phyloP scores from a whole-genome alignment of 2,113 vertebrate species.

The Megaceryle maxima region DNA sequence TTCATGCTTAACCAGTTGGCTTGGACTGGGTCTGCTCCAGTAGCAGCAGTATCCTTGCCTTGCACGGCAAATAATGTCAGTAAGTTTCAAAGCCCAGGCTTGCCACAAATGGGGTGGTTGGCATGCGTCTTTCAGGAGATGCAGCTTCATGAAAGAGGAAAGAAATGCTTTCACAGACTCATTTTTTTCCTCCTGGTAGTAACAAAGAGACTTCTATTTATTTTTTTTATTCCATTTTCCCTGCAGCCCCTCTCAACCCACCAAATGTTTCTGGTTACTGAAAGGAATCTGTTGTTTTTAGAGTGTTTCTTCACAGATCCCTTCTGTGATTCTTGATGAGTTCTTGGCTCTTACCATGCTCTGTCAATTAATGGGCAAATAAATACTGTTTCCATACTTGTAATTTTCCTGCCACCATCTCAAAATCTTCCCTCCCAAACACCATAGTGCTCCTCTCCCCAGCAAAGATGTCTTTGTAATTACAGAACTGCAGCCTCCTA shows the following conservation, averaged over 20 bases:
- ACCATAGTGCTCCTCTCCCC: background rate
- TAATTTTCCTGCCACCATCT: background rate
- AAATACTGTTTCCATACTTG: background rate
- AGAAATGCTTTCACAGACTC: background rate
- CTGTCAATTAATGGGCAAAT: background rate
- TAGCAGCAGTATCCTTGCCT: background rate
- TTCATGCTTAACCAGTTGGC: background rate
- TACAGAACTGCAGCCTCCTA: background rate
- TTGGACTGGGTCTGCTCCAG: background rate
- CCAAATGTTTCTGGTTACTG: background rate
- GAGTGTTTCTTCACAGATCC: background rate
- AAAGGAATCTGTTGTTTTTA: background rate
- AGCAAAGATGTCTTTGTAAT: background rate
- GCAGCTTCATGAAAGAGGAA: background rate
- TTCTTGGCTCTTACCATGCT: background rate
- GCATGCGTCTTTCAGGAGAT: background rate
- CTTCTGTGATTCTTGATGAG: constrained; percentile 11
- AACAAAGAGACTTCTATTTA: background rate
- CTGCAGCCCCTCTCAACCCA: background rate
- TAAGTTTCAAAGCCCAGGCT: background rate
- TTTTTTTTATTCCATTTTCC: background rate
- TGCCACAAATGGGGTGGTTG: background rate
- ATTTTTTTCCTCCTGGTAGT: background rate
- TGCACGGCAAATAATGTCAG: background rate
- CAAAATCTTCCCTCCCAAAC: background rate